Percentiles rank a stretch among this genome's conserved stretches.
Conservation (phyloP, 2,113 vertebrate genomes). For the Xiphophorus maculatus region DNA sequence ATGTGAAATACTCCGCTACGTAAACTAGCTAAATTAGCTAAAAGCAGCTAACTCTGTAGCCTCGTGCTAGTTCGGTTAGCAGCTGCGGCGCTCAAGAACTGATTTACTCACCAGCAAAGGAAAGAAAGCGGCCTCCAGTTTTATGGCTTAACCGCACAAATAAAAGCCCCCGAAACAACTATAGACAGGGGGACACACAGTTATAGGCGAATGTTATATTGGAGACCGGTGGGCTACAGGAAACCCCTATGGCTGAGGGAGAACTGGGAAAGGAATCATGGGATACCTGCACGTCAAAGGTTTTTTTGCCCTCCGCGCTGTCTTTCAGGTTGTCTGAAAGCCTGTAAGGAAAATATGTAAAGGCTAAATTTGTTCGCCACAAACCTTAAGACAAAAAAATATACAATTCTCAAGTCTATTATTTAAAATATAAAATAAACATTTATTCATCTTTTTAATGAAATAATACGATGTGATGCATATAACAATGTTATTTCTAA, state of each 20-base stretch:
- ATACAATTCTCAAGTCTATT: too few relatives aligned
- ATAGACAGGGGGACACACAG: background rate
- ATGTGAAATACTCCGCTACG: slow-evolving; percentile 9
- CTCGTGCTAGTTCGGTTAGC: slow-evolving; percentile 47
- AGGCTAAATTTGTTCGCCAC: background rate
- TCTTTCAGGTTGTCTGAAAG: slow-evolving; percentile 36
- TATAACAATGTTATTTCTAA: too few relatives aligned
- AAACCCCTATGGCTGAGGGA: slow-evolving; percentile 23
- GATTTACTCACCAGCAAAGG: slow-evolving; percentile 57
- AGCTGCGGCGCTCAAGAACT: slow-evolving; percentile 41
- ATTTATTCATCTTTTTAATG: too few relatives aligned
- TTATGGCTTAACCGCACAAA: background rate
- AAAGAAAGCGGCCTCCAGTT: background rate
- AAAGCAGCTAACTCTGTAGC: slow-evolving; percentile 39
- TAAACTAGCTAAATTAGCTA: slow-evolving; percentile 54
- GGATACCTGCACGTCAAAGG: slow-evolving; percentile 9
- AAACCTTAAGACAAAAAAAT: too few relatives aligned
- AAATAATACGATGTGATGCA: too few relatives aligned
- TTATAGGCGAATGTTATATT: slow-evolving; percentile 1
- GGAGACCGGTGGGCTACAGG: slow-evolving; percentile 28
- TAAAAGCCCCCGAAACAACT: slow-evolving; percentile 39
- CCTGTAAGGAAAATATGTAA: background rate
- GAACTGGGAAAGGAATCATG: slow-evolving; percentile 64
- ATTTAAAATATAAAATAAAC: too few relatives aligned
- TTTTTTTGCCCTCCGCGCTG: slow-evolving; percentile 3